Evolutionary conservation across 2,888 invertebrate species (phyloP), one percentile per base, ranked within the genome.

Genomic region (Epistrophella euchroma): DNA sequence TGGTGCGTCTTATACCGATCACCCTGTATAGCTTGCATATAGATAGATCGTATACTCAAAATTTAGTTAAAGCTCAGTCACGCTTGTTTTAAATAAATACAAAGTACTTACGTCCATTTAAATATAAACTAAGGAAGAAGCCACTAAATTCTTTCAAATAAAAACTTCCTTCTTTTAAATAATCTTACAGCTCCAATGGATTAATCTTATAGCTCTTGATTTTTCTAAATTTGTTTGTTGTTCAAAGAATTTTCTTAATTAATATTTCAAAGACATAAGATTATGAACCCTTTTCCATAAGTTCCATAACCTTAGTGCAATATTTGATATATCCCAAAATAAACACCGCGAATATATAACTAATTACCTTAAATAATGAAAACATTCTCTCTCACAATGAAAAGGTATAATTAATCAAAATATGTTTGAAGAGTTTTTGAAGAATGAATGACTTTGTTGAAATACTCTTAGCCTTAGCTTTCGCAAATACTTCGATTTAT

Each of bases 341-440:
- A 64, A 64, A 64, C 64, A 64, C 28, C 64, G 64, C 64, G 47
- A 64, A 64, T 43, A 28, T 45, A 35, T 17, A 64, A 47, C 28
- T 47, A 64, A 64, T 64, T 64, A 64, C 32, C 64, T 64, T 47
- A 45, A 64, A 64, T 64, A 64, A 64, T 64, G 64, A 64, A 64
- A 64, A 64, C 64, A 64, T 64, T 64, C 64, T 64, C 28, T 64
- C 17, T 9, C 43, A 19, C 43, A 19, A 3, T 17, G 19, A 47
- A 64, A 64, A 47, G 64, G 45, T 64, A 64, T 64, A 64, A 64
- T 64, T 64, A 64, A 64, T 64, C 64, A 64, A 64, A 64, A 64
- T 47, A 47, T 47, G 64, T 64, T 47, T 45, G 19, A 47, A 32
- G n/a, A 32, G 52, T 25, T 15, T 6, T 60, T 22, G 19, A 60